Conservation (phyloP, 2,113 vertebrate species). For the Okapia johnstoni region DNA sequence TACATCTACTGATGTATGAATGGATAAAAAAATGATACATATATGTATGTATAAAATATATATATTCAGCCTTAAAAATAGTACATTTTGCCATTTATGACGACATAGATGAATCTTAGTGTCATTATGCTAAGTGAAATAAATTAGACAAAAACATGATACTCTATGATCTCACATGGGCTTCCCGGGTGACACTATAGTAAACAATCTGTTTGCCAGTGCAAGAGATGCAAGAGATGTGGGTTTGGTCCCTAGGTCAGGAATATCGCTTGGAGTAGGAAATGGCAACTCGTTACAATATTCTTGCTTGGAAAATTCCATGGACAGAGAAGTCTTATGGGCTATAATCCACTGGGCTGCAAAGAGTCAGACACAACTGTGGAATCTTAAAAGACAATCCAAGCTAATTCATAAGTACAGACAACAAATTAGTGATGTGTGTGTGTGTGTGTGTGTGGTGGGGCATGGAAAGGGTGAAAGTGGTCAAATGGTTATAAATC, state of each 20-base stretch:
- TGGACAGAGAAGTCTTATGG: background rate
- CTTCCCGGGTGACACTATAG: background rate
- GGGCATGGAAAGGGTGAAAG: background rate
- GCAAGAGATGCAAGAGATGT: background rate
- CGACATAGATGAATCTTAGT: background rate
- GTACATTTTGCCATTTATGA: background rate
- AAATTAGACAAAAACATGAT: background rate
- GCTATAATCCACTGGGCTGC: background rate
- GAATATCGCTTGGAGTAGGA: background rate
- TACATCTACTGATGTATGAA: background rate
- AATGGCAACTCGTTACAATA: background rate
- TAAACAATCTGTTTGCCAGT: background rate
- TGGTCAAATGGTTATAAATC: background rate
- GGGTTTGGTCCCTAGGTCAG: background rate
- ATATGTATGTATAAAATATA: background rate
- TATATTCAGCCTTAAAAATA: background rate
- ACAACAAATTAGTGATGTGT: background rate
- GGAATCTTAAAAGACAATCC: background rate
- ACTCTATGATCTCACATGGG: background rate
- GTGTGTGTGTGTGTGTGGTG: background rate
- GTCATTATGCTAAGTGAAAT: background rate
- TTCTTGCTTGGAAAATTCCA: background rate
- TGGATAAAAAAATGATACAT: background rate
- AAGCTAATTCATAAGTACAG: background rate
- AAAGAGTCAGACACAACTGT: background rate